These are phyloP conservation scores for Lamellibrachia satsuma DNA, from an alignment of 2,888 invertebrate species.

Conservation along the genomic window DNA sequence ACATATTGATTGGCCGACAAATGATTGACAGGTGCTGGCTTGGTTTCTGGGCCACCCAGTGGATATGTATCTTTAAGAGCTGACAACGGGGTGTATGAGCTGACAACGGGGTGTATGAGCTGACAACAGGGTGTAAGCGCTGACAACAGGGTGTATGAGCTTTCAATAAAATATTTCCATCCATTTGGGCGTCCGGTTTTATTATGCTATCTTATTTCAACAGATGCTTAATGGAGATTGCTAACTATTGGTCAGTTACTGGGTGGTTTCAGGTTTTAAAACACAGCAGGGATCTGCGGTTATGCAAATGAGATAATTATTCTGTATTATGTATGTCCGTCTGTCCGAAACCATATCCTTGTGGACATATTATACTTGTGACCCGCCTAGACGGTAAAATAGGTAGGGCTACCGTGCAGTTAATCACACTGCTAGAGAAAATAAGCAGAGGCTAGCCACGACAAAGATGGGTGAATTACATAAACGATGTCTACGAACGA, in stretches of 20 bases:
- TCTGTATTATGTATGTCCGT: neutral
- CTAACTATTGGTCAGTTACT: neutral
- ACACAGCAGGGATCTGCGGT: neutral
- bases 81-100: neutral
- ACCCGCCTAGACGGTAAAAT: too few relatives aligned
- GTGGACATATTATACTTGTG: too few relatives aligned
- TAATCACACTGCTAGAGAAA: too few relatives aligned
- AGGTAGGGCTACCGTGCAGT: too few relatives aligned
- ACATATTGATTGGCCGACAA: neutral
- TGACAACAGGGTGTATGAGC: too few relatives aligned
- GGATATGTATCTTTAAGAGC: neutral
- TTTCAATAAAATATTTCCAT: neutral
- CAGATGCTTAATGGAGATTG: neutral
- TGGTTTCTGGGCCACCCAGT: slow-evolving; percentile 2
- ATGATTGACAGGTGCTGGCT: neutral
- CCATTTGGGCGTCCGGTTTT: neutral
- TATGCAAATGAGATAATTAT: neutral
- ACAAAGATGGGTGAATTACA: too few relatives aligned
- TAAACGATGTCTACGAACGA: too few relatives aligned
- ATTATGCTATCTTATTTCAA: slow-evolving; percentile 9
- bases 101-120: neutral
- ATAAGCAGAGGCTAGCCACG: too few relatives aligned
- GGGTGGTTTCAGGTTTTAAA: neutral
- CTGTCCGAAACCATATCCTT: neutral
- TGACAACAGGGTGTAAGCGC: neutral